Evolutionary conservation across 2,797 vertebrate genomes (phyloP).

Genomic region (Sebastes steindachneri): DNA sequence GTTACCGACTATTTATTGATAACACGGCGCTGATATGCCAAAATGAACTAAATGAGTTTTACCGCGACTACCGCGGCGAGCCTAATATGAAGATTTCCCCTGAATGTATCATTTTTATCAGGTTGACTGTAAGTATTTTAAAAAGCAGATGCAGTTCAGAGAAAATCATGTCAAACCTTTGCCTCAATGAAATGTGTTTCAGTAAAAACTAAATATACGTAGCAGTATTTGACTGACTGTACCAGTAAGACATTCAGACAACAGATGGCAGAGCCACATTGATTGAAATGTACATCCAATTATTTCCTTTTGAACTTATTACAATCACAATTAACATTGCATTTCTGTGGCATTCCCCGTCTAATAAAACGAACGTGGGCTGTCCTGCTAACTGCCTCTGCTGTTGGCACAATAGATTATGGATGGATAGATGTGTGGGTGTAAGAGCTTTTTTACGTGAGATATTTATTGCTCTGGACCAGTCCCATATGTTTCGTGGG

Average conservation of each 20-base stretch:
- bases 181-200: too few relatives aligned
- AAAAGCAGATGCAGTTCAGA: too few relatives aligned
- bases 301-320: background rate
- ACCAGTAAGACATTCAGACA: background rate
- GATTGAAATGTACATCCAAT: background rate
- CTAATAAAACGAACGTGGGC: conserved; percentile 11
- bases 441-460: conserved; percentile 43
- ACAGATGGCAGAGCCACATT: background rate
- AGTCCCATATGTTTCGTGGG: conserved; percentile 66
- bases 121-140: too few relatives aligned
- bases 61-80: accelerated
- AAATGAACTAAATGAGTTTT: too few relatives aligned
- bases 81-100: too few relatives aligned
- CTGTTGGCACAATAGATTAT: conserved; percentile 35
- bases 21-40: too few relatives aligned
- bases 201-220: background rate
- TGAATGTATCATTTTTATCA: too few relatives aligned
- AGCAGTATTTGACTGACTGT: background rate
- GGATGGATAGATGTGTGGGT: conserved; percentile 17
- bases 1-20: too few relatives aligned
- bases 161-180: too few relatives aligned
- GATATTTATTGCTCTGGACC: conserved; percentile 65
- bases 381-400: conserved; percentile 9
- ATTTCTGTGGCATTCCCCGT: conserved; percentile 1
- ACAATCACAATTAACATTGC: background rate